Conservation (phyloP, 2,113 vertebrate genomes). For the Mirounga angustirostris region DNA sequence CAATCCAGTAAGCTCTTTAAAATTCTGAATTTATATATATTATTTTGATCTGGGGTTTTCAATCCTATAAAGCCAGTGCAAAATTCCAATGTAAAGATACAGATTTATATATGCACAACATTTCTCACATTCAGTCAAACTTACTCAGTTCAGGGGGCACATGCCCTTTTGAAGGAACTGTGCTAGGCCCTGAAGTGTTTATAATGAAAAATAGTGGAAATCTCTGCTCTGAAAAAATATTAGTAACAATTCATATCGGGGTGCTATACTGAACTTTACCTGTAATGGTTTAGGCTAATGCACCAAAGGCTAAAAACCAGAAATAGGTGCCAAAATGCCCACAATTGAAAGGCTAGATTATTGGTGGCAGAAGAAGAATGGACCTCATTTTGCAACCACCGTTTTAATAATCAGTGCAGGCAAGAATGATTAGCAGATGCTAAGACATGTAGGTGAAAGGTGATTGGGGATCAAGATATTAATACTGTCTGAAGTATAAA, state of each 20-base stretch:
- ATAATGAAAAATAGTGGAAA: not conserved
- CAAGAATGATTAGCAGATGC: not conserved
- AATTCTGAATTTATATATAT: not conserved
- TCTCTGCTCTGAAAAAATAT: not conserved
- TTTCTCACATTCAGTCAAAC: not conserved
- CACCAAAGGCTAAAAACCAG: not conserved
- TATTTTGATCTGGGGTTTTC: not conserved
- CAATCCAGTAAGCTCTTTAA: not conserved
- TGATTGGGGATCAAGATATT: not conserved
- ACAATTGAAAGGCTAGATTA: not conserved
- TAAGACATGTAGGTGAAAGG: not conserved
- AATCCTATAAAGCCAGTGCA: not conserved
- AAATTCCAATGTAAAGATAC: not conserved
- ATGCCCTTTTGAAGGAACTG: not conserved
- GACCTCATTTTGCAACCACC: not conserved
- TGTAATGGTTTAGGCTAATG: not conserved
- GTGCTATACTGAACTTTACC: not conserved
- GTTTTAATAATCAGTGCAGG: not conserved
- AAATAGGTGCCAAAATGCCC: not conserved
- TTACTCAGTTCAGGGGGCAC: not conserved
- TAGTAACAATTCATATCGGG: not conserved
- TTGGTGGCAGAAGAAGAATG: not conserved
- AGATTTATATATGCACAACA: not conserved
- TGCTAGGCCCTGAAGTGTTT: not conserved
- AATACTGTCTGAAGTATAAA: not conserved